Conservation (phyloP, 35 echinoderm and acorn worm genomes). For the Strongylocentrotus purpuratus region DNA sequence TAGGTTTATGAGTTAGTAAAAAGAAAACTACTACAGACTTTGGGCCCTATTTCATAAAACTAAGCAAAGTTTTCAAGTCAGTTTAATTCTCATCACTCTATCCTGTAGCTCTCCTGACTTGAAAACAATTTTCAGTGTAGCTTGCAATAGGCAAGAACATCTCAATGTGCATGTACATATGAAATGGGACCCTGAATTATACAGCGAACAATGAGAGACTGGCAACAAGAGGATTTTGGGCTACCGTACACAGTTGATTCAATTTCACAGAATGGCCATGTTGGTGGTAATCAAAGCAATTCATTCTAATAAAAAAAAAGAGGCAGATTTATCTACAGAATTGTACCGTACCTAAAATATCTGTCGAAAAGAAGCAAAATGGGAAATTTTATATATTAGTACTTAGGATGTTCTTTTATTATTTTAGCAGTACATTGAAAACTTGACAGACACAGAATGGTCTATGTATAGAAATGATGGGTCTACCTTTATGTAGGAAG, state of each 20-base stretch:
- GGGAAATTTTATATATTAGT: too few species aligned
- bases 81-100: not conserved
- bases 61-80: not conserved
- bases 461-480: too few species aligned
- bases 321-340: too few species aligned
- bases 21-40: not conserved
- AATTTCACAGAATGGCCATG: not conserved
- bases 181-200: not conserved
- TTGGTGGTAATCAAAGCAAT: not conserved
- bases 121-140: not conserved
- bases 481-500: not conserved
- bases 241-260: not conserved
- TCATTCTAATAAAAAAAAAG: not conserved
- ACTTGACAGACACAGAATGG: too few species aligned
- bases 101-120: not conserved
- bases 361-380: too few species aligned
- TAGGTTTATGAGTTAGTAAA: not conserved
- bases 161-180: not conserved
- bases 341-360: too few species aligned
- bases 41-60: not conserved
- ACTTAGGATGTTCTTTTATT: too few species aligned
- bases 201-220: not conserved
- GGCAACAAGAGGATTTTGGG: not conserved
- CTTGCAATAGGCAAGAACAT: not conserved
- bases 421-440: too few species aligned